Conservation (phyloP, 2,888 invertebrate genomes). For the Drosophila lacicola region DNA sequence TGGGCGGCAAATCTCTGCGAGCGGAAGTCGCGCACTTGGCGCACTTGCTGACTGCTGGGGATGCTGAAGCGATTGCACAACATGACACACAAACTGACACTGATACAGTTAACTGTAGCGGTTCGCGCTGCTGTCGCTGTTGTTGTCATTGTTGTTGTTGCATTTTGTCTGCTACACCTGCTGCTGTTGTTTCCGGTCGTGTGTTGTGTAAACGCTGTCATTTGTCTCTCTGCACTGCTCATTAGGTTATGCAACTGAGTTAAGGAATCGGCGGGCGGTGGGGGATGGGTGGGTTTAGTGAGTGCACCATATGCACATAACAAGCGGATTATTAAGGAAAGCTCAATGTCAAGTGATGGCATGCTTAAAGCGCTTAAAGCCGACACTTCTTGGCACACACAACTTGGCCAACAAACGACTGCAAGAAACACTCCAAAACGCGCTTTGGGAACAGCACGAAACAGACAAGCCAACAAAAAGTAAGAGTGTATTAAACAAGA, state of each 20-base stretch:
- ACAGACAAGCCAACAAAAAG: slow-evolving; percentile 5
- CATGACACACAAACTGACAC: slow-evolving; percentile 56
- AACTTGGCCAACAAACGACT: slow-evolving; percentile 20
- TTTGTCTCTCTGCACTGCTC: slow-evolving; percentile 55
- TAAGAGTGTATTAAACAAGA: neutral
- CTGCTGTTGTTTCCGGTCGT: slow-evolving; percentile 52
- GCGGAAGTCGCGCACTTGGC: slow-evolving; percentile 59
- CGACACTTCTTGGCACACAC: slow-evolving; percentile 16
- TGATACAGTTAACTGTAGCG: slow-evolving; percentile 48
- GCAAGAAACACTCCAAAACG: slow-evolving; percentile 12
- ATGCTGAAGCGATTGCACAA: slow-evolving; percentile 72
- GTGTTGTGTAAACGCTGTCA: slow-evolving; percentile 49
- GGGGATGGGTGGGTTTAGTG: neutral
- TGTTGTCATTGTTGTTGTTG: slow-evolving; percentile 22
- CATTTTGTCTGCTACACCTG: slow-evolving; percentile 31
- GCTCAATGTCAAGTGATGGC: slow-evolving; percentile 66
- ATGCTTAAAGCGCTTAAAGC: slow-evolving; percentile 49
- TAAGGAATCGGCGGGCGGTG: neutral
- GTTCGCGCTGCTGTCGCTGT: slow-evolving; percentile 15
- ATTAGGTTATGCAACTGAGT: slow-evolving; percentile 70
- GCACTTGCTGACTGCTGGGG: slow-evolving; percentile 38
- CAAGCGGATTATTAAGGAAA: slow-evolving; percentile 63
- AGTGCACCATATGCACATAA: slow-evolving; percentile 23
- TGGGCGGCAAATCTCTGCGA: slow-evolving; percentile 34
- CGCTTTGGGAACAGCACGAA: slow-evolving; percentile 9